Evolutionary conservation across 2,888 invertebrate species (phyloP).

Genomic region (Agelastica alni): DNA sequence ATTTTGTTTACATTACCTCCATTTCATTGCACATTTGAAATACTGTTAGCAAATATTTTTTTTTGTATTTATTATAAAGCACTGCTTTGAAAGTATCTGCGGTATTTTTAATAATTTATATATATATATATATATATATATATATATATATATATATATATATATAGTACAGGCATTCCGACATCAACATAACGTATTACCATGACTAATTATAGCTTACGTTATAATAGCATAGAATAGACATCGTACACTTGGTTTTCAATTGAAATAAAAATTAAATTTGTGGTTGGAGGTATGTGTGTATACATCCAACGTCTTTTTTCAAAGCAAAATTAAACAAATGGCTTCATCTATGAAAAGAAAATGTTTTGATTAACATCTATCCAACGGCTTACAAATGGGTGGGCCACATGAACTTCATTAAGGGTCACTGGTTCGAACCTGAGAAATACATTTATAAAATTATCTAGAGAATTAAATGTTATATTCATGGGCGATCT

Average conservation of each 20-base stretch:
- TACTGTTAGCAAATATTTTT: too few relatives aligned
- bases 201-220: conserved; percentile 20
- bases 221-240: conserved; percentile 15
- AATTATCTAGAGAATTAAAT: too few relatives aligned
- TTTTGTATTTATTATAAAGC: conserved; percentile 11
- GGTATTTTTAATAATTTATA: conserved; percentile 22
- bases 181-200: conserved; percentile 18
- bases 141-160: too few relatives aligned
- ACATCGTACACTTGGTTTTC: conserved; percentile 17
- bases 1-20: too few relatives aligned
- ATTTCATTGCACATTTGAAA: too few relatives aligned
- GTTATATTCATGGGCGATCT: too few relatives aligned
- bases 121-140: too few relatives aligned
- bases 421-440: background rate
- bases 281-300: conserved; percentile 14
- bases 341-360: conserved; percentile 15
- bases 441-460: too few relatives aligned
- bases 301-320: conserved; percentile 11
- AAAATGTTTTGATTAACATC: conserved; percentile 13
- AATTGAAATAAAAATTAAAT: conserved; percentile 19
- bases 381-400: conserved; percentile 6
- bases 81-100: conserved; percentile 13
- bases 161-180: conserved; percentile 21
- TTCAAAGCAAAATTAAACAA: conserved; percentile 18
- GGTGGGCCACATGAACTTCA: background rate